A percentile compares a stretch with the other conserved stretches of the same genome.
These are phyloP conservation scores for Archaeoteleia sp. DNA, from an alignment of 2,888 invertebrate species.

Conservation along the genomic window DNA sequence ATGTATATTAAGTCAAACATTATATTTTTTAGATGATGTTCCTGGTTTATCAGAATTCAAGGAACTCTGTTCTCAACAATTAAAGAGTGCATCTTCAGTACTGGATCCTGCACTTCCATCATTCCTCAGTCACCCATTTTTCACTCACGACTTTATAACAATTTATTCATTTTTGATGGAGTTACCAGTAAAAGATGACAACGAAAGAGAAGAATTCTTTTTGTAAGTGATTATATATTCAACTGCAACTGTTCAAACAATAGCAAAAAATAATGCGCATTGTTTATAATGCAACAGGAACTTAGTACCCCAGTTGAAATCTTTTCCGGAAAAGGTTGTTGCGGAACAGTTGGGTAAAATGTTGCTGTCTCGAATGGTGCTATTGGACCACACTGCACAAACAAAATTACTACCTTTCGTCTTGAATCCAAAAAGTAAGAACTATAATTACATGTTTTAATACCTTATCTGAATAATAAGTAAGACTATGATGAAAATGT, in stretches of 20 bases:
- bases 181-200: slow-evolving; percentile 85
- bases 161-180: slow-evolving; percentile 90
- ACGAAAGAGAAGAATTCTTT: slow-evolving; percentile 88
- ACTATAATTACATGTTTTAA: slow-evolving; percentile 4
- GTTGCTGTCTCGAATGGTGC: slow-evolving; percentile 88
- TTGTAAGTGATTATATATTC: slow-evolving; percentile 73
- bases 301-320: slow-evolving; percentile 81
- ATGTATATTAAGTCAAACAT: too few relatives aligned
- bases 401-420: slow-evolving; percentile 82
- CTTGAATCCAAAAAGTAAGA: slow-evolving; percentile 82
- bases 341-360: slow-evolving; percentile 87
- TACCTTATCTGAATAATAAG: not conserved
- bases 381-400: slow-evolving; percentile 88
- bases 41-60: slow-evolving; percentile 83
- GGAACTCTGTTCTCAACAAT: slow-evolving; percentile 81
- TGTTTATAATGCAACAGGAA: slow-evolving; percentile 72
- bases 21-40: slow-evolving; percentile 79
- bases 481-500: slow-evolving; percentile 16
- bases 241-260: slow-evolving; percentile 1
- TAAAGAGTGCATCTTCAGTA: slow-evolving; percentile 81
- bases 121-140: slow-evolving; percentile 84
- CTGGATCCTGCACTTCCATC: slow-evolving; percentile 82
- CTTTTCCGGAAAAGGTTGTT: slow-evolving; percentile 87
- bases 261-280: too few relatives aligned
- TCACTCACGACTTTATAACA: slow-evolving; percentile 89